Base-by-base conservation (phyloP, 2,113 vertebrate species). In the Pseudonaja textilis region DNA sequence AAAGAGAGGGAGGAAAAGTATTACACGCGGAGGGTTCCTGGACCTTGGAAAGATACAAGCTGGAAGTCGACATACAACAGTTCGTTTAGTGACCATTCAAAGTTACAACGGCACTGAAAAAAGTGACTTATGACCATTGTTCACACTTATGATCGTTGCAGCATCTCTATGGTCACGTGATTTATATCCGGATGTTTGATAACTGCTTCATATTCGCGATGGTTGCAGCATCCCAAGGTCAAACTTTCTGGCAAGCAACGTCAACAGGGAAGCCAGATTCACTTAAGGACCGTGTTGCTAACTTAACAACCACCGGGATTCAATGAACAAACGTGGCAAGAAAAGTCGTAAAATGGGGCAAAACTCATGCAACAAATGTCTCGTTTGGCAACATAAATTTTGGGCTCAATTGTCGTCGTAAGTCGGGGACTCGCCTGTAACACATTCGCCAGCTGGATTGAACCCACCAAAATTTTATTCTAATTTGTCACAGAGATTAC, bases 1-100 rank as follows among this genome's bases (percentile, higher is more conserved):
- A 96, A 89, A 81, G 7, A 81, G 34, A 81, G 8, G 20, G 88
- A 92, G 95, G 88, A 0, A 50, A 95, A 69, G 54, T 8, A 54
- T 61, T 3, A 87, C 47, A 4, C 45, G 47, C 14, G 50, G 57
- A 0, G 5, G 2, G 93, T 4, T 45, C 20, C 8, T 7, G 42
- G 47, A 89, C 4, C 87, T 25, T 3, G 64, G 12, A 52, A 50
- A 81, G 93, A 10, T 57, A 52, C 14, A 69, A 26, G 59, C 1
- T 8, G 4, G 64, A 14, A 16, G 14, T 18, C 14, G 14, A 34
- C 64, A 34, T 34, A 34, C 64, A n/a, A 34, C 11, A 5, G 61
- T 34, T 69, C 0, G 0, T 34, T 69, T 16, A 69, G 29, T 69
- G 64, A 34, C 29, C 0, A 14, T 34, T 69, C 5, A 2, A 34